Base-by-base conservation (phyloP, 2,888 invertebrate species). In the Hirudinaria manillensis region DNA sequence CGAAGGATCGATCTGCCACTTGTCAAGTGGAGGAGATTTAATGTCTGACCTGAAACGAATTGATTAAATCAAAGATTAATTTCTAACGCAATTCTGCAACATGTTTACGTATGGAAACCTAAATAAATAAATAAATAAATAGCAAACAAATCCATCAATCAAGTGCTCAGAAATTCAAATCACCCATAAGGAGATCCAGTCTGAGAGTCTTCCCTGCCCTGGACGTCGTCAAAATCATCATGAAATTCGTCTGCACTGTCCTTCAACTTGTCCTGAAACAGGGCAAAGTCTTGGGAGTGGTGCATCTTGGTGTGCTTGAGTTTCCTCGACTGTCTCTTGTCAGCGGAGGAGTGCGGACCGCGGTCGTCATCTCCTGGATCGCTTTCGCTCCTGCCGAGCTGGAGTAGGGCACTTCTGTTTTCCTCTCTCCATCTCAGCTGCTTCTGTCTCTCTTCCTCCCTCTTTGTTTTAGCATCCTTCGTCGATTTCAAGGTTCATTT, bases 391-490 rank as follows among this genome's bases (percentile, higher is more conserved):
- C 65, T 73, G 10, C 61, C 73, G n/a, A 73, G 2, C 65, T 72
- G 73, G 38, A 76, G 55, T n/a, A 76, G 73, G 7, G 76, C 76
- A 38, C 66, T 73, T 27, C 76, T 81, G 76, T 82, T 83, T 78
- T 84, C 82, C 76, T 84, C 83, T 83, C 84, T 83, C 16, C 81
- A 81, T 75, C 83, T 82, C 78, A 84, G 84, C 61, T 83, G 80
- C 78, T 83, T 79, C 70, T 76, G 72, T 27, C 83, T 78, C 76
- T 84, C 84, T 77, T 83, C 84, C 24, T 82, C 79, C 51, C 84
- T 78, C 74, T 84, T 84, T 79, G 82, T 83, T 79, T 84, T 84
- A 1, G 83, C 80, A 75, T 84, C 84, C 84, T 84, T 77, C 10
- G 32, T 68, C 29, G 27, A 68, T 36, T 68, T 32, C 13, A 45